These are phyloP conservation scores for Peromyscus leucopus DNA, from an alignment of 2,113 vertebrate genomes.

Conservation along the genomic window DNA sequence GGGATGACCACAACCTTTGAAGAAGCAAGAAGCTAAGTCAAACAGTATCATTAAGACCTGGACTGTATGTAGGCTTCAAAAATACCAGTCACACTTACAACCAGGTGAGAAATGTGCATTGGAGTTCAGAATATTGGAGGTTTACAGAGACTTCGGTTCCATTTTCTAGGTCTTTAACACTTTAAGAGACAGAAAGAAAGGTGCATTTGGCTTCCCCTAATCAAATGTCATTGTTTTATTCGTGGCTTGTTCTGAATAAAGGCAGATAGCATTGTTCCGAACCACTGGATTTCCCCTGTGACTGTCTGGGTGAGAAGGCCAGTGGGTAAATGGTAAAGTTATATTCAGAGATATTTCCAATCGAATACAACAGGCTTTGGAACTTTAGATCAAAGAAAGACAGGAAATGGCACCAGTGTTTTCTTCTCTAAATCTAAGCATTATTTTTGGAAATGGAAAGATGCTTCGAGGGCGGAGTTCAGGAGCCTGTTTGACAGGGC, in stretches of 20 bases:
- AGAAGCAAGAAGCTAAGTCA: neutral
- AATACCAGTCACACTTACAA: neutral
- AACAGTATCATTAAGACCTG: neutral
- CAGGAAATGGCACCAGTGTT: neutral
- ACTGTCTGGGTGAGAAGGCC: neutral
- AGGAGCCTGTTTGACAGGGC: neutral
- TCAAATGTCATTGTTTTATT: neutral
- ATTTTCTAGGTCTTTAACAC: neutral
- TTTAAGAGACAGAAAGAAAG: neutral
- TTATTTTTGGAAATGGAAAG: slow-evolving; percentile 22
- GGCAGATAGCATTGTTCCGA: neutral
- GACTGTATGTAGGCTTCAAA: neutral
- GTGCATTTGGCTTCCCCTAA: neutral
- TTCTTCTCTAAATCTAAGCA: neutral
- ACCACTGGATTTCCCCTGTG: neutral
- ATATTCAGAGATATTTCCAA: neutral
- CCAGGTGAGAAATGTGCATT: neutral
- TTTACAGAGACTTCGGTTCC: neutral
- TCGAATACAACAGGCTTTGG: neutral
- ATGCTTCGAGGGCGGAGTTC: neutral
- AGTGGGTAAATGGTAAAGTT: neutral
- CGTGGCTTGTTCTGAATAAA: neutral
- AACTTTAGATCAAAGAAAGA: neutral
- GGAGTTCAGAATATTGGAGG: neutral
- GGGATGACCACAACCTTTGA: neutral